Evolutionary conservation across 2,888 invertebrate species (phyloP), one percentile per base, ranked within the genome.

Genomic region (Andrena bicolor): DNA sequence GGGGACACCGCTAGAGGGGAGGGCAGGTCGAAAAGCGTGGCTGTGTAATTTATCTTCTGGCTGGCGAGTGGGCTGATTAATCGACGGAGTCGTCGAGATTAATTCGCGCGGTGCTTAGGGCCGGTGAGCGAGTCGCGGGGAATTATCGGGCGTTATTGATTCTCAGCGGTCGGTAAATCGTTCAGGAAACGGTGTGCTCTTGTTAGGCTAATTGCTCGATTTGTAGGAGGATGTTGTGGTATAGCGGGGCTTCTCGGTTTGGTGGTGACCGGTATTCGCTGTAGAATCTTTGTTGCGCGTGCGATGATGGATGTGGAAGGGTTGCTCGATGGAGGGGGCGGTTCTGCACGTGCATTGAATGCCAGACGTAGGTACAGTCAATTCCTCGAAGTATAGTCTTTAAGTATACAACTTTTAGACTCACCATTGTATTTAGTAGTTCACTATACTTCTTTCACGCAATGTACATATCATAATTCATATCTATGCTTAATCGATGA

Each of bases 121-220:
- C 49, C 1, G 35, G 5, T 8, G 32, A 65, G 66, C 48, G 65
- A 61, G 70, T 65, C 65, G 49, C 13, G 20, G 8, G 20, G 32
- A 80, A 70, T 80, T 74, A 81, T 80, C 65, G 28, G n/a, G 2
- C 16, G 4, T 80, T 53, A 80, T 73, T 48, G 69, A 64, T 80
- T 80, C 48, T 13, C 73, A 20, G 64, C 51, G 23, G 32, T 69
- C 13, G 41, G 20, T 16, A 30, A 28, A 71, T 66, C 35, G 35
- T 26, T 5, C 51, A 10, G 26, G 56, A 41, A 76, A 68, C 10
- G 6, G 2, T 13, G 5, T 6, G 60, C 13, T 16, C 41, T 10
- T 41, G 8, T 23, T 69, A 2, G 48, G 35, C 23, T 35, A 69
- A 69, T 35, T 23, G 16, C 10, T 16, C n/a, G 35, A 56, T 69